Evolutionary conservation across 2,113 vertebrate species (phyloP), one percentile per base, ranked within the genome.

Genomic region (Symphodus melops): DNA sequence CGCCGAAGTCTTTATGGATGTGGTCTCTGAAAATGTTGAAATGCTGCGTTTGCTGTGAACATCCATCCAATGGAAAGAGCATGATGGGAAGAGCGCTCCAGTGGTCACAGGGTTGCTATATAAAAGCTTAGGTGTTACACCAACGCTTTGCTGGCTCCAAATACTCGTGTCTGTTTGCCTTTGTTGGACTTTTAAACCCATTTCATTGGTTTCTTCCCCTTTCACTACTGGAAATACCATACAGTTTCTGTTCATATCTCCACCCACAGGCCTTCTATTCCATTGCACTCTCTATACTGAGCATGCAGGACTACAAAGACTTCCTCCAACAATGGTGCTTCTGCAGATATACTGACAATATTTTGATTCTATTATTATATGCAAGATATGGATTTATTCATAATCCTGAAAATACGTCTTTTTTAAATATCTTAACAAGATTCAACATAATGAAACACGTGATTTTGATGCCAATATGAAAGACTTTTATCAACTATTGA

Each of bases 121-220:
- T 89, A 88, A 89, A 88, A 92, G 82, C 79, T 60, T 76, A 86
- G 75, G 81, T 88, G 88, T 86, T 82, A 83, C 83, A 71, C 81
- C 84, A 84, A 86, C 69, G 66, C 83, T 90, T 77, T 83, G 59
- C 73, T 54, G 84, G 56, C 75, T 83, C 72, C 79, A 79, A 77
- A 85, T 85, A 70, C 70, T 60, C 67, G 86, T 67, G 81, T 81
- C 79, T 88, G 64, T 78, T 85, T 76, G 68, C 74, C 87, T 89
- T 86, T 76, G 78, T 82, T 85, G 70, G 73, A 76, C 80, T 86
- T 68, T 78, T 76, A 78, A 79, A 83, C 79, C 79, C 55, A 61
- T 83, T 85, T 88, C 63, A 88, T 81, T 80, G 58, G 59, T 73
- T 83, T 83, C 51, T 51, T 77, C 69, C 59, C 64, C 68, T 77